Evolutionary conservation across 2,888 invertebrate genomes (phyloP).

Genomic region (Stenichneumon culpator): DNA sequence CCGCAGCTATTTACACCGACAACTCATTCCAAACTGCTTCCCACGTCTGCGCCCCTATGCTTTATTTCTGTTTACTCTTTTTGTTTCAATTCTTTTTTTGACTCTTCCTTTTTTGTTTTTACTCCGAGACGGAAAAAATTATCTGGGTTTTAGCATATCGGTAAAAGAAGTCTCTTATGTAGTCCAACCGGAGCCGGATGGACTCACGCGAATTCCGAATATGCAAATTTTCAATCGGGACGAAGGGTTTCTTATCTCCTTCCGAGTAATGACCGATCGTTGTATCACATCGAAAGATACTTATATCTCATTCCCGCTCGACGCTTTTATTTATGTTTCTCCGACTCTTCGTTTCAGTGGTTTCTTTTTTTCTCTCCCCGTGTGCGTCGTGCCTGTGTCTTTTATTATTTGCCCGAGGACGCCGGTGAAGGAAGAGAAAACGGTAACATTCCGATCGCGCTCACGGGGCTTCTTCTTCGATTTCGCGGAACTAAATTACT

Average conservation of each 20-base stretch:
- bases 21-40: conserved; percentile 31
- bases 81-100: no score
- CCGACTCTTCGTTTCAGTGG: conserved; percentile 37
- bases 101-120: background rate
- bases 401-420: conserved; percentile 14
- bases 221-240: conserved; percentile 56
- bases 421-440: conserved; percentile 48
- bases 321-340: conserved; percentile 37
- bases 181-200: background rate
- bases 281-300: conserved; percentile 67
- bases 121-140: conserved; percentile 55
- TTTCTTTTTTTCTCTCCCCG: background rate
- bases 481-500: conserved; percentile 70
- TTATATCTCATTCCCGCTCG: conserved; percentile 62
- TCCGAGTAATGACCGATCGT: conserved; percentile 67
- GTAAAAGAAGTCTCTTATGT: conserved; percentile 32
- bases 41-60: conserved; percentile 10
- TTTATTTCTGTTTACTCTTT: background rate
- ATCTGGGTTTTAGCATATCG: conserved; percentile 56
- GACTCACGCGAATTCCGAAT: conserved; percentile 62
- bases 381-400: background rate
- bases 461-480: conserved; percentile 61
- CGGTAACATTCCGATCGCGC: conserved; percentile 64
- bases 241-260: conserved; percentile 49
- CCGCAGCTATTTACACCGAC: conserved; percentile 42